Percentiles rank a stretch among this genome's conserved stretches.
phyloP scores from a whole-genome alignment of 2,797 vertebrate species.

The Nothura maculosa region DNA sequence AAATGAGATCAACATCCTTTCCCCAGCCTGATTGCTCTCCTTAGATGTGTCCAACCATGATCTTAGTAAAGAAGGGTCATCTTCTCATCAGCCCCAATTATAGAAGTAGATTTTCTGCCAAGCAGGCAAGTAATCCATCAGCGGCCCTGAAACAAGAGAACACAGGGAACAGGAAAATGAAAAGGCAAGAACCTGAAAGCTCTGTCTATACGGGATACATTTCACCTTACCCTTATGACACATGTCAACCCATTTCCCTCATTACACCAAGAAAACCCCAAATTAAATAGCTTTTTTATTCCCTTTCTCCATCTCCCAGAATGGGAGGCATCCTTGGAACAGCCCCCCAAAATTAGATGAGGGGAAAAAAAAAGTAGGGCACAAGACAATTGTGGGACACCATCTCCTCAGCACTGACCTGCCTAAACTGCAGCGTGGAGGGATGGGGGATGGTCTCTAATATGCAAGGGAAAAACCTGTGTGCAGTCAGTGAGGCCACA shows the following conservation, averaged over 20 bases:
- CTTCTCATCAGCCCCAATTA: slow-evolving; percentile 91
- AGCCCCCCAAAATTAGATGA: neutral
- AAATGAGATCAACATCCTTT: slow-evolving; percentile 9
- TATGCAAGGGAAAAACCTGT: neutral
- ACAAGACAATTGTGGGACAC: neutral
- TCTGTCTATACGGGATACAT: rapidly evolving
- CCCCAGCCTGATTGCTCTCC: neutral
- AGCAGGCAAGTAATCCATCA: slow-evolving; percentile 96
- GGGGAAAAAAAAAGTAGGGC: neutral
- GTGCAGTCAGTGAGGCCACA: neutral
- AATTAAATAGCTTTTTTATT: neutral
- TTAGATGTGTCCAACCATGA: slow-evolving; percentile 1
- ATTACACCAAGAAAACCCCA: neutral
- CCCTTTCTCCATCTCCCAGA: neutral
- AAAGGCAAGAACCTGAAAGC: neutral
- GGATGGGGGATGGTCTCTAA: neutral
- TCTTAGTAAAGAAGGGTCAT: neutral
- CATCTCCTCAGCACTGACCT: neutral
- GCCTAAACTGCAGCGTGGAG: neutral
- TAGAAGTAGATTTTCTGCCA: slow-evolving; percentile 99
- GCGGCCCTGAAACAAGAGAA: slow-evolving; percentile 85
- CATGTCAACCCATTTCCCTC: neutral
- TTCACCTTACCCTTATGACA: neutral
- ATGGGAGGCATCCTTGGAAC: neutral
- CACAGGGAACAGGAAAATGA: neutral